phyloP scores from a whole-genome alignment of 2,797 vertebrate genomes.

The Eutrigla gurnardus region DNA sequence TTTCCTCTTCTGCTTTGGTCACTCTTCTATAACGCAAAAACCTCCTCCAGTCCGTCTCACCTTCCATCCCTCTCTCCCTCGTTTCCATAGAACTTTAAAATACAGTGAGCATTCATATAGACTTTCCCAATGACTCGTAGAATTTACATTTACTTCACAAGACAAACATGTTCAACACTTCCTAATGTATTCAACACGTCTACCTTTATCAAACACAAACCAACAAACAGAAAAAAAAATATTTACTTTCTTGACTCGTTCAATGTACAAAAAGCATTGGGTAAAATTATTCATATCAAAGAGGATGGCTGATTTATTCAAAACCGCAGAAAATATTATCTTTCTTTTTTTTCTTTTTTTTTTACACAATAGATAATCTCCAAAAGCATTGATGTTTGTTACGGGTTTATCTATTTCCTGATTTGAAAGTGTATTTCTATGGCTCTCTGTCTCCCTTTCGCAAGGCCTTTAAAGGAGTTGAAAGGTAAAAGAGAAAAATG shows the following conservation, averaged over 20 bases:
- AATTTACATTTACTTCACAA: constrained; percentile 85
- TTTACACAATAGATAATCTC: constrained; percentile 64
- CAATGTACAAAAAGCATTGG: constrained; percentile 78
- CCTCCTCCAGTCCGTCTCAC: constrained; percentile 30
- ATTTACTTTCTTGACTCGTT: constrained; percentile 65
- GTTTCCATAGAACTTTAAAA: constrained; percentile 62
- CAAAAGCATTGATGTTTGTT: constrained; percentile 68
- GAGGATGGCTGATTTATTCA: constrained; percentile 71
- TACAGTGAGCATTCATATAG: constrained; percentile 74
- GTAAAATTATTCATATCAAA: constrained; percentile 81
- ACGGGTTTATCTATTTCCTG: constrained; percentile 71
- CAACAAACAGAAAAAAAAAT: constrained; percentile 59
- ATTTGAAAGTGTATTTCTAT: constrained; percentile 78
- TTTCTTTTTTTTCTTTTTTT: constrained; percentile 25
- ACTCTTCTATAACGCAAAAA: constrained; percentile 74
- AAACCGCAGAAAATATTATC: constrained; percentile 72
- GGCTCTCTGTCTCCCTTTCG: constrained; percentile 81
- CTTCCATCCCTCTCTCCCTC: constrained; percentile 20
- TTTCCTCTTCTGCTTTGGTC: constrained; percentile 80
- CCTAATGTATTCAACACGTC: constrained; percentile 78
- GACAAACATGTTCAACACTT: constrained; percentile 77
- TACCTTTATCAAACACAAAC: constrained; percentile 78
- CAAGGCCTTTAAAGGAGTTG: constrained; percentile 76
- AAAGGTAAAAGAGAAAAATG: constrained; percentile 60
- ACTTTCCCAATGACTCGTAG: constrained; percentile 73